Evolutionary conservation across 2,888 invertebrate species (phyloP).

Genomic region (Apoda limacodes): DNA sequence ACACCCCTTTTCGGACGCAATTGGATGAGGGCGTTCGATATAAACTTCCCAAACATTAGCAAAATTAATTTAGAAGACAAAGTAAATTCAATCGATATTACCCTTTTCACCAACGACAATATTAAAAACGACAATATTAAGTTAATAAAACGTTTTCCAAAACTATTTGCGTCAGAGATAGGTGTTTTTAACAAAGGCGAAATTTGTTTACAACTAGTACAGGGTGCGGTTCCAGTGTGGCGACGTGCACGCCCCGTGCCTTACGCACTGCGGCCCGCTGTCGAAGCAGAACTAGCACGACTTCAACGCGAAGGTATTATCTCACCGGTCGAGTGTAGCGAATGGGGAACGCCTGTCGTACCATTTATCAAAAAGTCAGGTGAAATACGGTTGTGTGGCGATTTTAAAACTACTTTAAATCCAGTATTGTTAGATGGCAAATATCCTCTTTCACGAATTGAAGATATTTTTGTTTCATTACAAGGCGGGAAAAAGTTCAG

Average conservation of each 20-base stretch:
- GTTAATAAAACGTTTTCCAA: conserved; percentile 8
- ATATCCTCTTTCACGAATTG: too few relatives aligned
- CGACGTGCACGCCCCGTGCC: conserved; percentile 15
- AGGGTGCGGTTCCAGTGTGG: conserved; percentile 8
- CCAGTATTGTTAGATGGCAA: too few relatives aligned
- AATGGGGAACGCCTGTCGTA: too few relatives aligned
- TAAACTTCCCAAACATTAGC: not conserved
- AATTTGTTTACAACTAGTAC: conserved; percentile 10
- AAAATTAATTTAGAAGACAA: not conserved
- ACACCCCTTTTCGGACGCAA: not conserved
- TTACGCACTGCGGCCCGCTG: conserved; percentile 11
- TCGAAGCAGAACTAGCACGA: conserved; percentile 12
- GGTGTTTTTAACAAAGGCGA: conserved; percentile 13
- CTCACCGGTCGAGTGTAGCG: conserved; percentile 11
- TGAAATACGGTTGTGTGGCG: conserved; percentile 17
- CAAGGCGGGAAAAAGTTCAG: too few relatives aligned
- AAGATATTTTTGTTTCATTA: too few relatives aligned
- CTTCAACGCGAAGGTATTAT: conserved; percentile 13
- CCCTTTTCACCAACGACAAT: too few relatives aligned
- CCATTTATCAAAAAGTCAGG: conserved; percentile 12
- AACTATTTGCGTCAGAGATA: conserved; percentile 11
- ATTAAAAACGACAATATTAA: too few relatives aligned
- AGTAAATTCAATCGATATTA: too few relatives aligned
- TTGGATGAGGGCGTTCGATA: not conserved
- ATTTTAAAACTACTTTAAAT: conserved; percentile 20